phyloP scores from a whole-genome alignment of 2,888 invertebrate species.

The Perizoma affinitatum region DNA sequence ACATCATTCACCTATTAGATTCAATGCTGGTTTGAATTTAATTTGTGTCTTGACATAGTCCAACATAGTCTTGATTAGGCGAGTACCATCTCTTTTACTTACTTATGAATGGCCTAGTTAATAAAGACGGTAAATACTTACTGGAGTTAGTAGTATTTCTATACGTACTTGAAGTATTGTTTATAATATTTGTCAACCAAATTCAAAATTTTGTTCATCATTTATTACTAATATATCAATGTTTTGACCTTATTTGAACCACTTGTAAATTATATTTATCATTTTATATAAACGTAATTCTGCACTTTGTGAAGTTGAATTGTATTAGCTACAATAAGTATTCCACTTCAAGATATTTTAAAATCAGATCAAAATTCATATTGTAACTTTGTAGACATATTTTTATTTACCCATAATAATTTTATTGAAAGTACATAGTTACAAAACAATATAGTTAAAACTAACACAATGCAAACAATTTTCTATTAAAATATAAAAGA shows the following conservation, averaged over 20 bases:
- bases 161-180: slow-evolving; percentile 14
- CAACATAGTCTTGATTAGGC: slow-evolving; percentile 23
- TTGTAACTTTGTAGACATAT: slow-evolving; percentile 41
- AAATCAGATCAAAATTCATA: slow-evolving; percentile 8
- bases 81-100: slow-evolving; percentile 19
- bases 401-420: slow-evolving; percentile 46
- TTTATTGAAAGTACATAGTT: slow-evolving; percentile 64
- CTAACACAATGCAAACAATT: slow-evolving; percentile 72
- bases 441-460: slow-evolving; percentile 47
- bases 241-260: slow-evolving; percentile 22
- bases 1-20: slow-evolving; percentile 66
- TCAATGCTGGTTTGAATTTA: slow-evolving; percentile 66
- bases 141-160: slow-evolving; percentile 32
- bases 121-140: slow-evolving; percentile 25
- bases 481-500: slow-evolving; percentile 82
- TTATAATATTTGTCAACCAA: slow-evolving; percentile 33
- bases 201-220: slow-evolving; percentile 47
- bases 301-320: slow-evolving; percentile 23
- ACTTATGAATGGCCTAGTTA: slow-evolving; percentile 26
- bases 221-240: slow-evolving; percentile 32
- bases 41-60: slow-evolving; percentile 58
- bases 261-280: slow-evolving; percentile 27
- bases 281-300: slow-evolving; percentile 9
- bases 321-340: slow-evolving; percentile 2
- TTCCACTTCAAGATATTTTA: slow-evolving; percentile 10